Percentiles rank a stretch among this genome's conserved stretches.
Evolutionary conservation across 2,797 vertebrate species (phyloP).

Genomic region (Tolypeutes matacus): DNA sequence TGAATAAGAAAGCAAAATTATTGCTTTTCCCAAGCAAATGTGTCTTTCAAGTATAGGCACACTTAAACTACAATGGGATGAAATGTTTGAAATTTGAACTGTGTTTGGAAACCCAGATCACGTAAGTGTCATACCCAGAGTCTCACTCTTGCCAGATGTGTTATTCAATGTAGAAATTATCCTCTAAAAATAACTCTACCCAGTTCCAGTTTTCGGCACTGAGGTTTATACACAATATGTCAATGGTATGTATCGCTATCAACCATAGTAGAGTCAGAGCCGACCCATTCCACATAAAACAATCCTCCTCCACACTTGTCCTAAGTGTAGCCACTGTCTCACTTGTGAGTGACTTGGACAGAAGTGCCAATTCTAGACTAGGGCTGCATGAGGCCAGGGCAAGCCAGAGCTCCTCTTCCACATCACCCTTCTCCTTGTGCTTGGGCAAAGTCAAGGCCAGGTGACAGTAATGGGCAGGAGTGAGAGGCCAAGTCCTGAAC

Average conservation of each 20-base stretch:
- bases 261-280: background rate
- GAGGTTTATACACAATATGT: background rate
- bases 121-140: background rate
- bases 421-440: background rate
- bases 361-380: background rate
- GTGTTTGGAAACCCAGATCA: conserved; percentile 9
- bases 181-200: background rate
- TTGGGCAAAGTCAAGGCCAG: background rate
- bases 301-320: background rate
- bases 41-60: background rate
- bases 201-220: background rate
- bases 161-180: background rate
- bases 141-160: background rate
- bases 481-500: background rate
- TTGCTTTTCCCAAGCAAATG: conserved; percentile 17
- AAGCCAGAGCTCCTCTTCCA: background rate
- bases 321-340: background rate
- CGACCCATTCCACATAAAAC: background rate
- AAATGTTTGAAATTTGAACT: conserved; percentile 18
- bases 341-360: background rate
- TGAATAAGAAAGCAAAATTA: background rate
- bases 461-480: background rate
- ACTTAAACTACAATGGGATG: conserved; percentile 4
- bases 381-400: background rate
- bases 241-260: background rate